Conservation (phyloP, 2,113 vertebrate species). For the Menura novaehollandiae region DNA sequence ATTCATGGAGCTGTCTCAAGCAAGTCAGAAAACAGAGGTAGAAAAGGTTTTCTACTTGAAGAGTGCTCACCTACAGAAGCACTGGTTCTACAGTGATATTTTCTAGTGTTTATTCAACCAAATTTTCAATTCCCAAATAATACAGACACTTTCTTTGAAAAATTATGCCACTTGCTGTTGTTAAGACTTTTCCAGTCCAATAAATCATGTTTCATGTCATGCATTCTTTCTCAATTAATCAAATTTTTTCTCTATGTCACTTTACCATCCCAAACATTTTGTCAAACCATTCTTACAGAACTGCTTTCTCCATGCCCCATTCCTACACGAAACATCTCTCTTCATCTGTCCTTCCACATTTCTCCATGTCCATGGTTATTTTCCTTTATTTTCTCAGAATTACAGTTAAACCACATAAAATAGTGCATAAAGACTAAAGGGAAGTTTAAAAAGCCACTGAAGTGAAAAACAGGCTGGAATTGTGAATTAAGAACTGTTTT, state of each 20-base stretch:
- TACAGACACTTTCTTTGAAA: not conserved
- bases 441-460: not conserved
- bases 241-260: not conserved
- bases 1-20: not conserved
- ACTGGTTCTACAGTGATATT: not conserved
- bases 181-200: not conserved
- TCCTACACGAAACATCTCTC: not conserved
- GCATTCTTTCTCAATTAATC: not conserved
- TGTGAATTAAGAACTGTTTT: not conserved
- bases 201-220: not conserved
- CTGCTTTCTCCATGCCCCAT: not conserved
- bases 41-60: not conserved
- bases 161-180: not conserved
- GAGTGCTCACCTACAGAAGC: not conserved
- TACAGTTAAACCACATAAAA: constrained; percentile 26
- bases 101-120: not conserved
- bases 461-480: constrained; percentile 16
- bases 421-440: not conserved
- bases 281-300: not conserved
- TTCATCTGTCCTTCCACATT: not conserved
- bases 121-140: not conserved
- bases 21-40: not conserved
- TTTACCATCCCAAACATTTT: not conserved
- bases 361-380: not conserved
- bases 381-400: not conserved